A percentile compares a stretch with the other conserved stretches of the same genome.
Conservation (phyloP, 2,113 vertebrate genomes). For the Eudyptes chrysolophus region DNA sequence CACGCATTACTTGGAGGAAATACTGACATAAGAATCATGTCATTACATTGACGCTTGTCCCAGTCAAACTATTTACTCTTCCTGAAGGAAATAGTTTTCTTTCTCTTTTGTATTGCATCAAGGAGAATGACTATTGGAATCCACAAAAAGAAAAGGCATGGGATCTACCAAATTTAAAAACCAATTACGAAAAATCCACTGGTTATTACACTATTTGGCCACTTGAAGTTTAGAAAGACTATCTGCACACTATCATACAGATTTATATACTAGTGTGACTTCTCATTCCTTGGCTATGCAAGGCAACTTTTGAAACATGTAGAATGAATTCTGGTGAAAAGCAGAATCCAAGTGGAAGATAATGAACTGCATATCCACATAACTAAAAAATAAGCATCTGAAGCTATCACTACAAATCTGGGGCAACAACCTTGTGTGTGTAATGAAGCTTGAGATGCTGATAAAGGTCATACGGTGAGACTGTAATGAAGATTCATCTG, state of each 20-base stretch:
- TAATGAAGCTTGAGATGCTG: conserved; percentile 54
- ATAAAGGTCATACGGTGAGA: conserved; percentile 41
- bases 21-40: neutral
- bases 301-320: neutral
- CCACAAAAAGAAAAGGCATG: neutral
- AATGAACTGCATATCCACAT: neutral
- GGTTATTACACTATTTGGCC: neutral
- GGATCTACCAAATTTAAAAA: neutral
- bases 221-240: neutral
- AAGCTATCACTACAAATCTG: neutral
- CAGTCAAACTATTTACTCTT: neutral
- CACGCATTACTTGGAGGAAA: neutral
- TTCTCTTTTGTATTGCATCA: neutral
- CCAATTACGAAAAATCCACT: neutral
- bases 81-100: neutral
- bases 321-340: neutral
- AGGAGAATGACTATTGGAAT: neutral
- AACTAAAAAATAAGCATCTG: neutral
- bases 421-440: neutral
- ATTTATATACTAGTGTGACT: neutral
- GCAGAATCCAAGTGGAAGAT: neutral
- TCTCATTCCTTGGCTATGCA: neutral
- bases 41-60: neutral
- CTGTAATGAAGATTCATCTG: conserved; percentile 52
- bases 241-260: neutral